Percentiles rank a stretch among this genome's conserved stretches.
Conservation (phyloP, 2,888 invertebrate genomes). For the Heliconius hortense region DNA sequence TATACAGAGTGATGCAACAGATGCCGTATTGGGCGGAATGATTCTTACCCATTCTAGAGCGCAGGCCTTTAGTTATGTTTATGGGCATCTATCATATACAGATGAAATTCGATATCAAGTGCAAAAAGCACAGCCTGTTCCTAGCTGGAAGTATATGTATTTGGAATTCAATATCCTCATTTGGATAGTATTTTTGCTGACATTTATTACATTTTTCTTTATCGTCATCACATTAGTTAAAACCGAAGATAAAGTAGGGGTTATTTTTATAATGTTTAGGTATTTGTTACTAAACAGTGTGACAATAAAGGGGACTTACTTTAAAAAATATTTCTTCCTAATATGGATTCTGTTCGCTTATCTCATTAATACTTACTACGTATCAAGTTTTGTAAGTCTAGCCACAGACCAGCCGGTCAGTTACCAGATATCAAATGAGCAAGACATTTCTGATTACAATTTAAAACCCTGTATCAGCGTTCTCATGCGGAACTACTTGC, state of each 20-base stretch:
- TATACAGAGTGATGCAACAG: conserved; percentile 45
- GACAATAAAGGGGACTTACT: conserved; percentile 41
- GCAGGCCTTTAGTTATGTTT: conserved; percentile 50
- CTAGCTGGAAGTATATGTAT: conserved; percentile 53
- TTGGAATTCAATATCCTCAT: conserved; percentile 51
- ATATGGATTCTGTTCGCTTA: conserved; percentile 59
- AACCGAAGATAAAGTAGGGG: conserved; percentile 46
- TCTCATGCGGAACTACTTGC: conserved; percentile 40
- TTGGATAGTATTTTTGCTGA: conserved; percentile 51
- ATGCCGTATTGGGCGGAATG: conserved; percentile 48
- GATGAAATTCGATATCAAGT: conserved; percentile 56
- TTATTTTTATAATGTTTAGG: conserved; percentile 52
- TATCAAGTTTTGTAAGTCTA: conserved; percentile 54
- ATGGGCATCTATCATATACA: conserved; percentile 49
- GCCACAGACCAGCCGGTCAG: conserved; percentile 49
- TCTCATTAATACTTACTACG: conserved; percentile 54
- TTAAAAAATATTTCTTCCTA: conserved; percentile 48
- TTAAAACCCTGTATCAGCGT: conserved; percentile 57
- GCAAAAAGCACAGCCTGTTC: conserved; percentile 47
- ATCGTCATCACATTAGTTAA: conserved; percentile 44
- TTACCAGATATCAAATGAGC: conserved; percentile 53
- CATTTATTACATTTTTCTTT: conserved; percentile 47
- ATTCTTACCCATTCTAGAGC: conserved; percentile 46
- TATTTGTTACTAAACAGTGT: conserved; percentile 50
- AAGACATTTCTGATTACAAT: conserved; percentile 47